Conservation (phyloP, 2,797 vertebrate species). For the Silurus aristotelis region DNA sequence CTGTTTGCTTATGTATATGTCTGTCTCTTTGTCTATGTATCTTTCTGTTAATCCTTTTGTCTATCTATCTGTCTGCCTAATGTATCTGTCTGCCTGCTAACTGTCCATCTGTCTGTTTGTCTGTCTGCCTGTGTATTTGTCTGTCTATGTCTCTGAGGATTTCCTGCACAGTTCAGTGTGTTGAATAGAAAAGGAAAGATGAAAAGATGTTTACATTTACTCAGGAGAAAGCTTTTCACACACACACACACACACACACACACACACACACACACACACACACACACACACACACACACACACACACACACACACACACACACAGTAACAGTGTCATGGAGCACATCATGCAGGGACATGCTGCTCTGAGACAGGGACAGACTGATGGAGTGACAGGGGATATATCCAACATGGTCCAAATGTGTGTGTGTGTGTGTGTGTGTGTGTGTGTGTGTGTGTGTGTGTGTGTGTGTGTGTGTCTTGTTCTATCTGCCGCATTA, state of each 20-base stretch:
- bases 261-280: slow-evolving; percentile 1
- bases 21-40: neutral
- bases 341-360: neutral
- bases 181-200: slow-evolving; percentile 5
- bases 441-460: neutral
- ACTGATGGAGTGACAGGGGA: neutral
- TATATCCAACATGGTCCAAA: neutral
- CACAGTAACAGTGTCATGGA: neutral
- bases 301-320: neutral
- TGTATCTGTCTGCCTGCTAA: neutral
- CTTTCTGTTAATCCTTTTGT: neutral
- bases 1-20: neutral
- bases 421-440: neutral
- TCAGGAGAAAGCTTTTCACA: neutral
- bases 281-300: neutral
- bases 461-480: neutral
- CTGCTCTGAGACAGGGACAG: neutral
- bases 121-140: neutral
- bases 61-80: neutral
- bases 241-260: neutral
- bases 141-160: neutral
- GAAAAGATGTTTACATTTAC: slow-evolving; percentile 13
- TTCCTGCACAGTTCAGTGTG: neutral
- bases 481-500: slow-evolving; percentile 36
- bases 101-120: neutral